phyloP scores from a whole-genome alignment of 2,888 invertebrate species.

The Oxyteleia sp. region DNA sequence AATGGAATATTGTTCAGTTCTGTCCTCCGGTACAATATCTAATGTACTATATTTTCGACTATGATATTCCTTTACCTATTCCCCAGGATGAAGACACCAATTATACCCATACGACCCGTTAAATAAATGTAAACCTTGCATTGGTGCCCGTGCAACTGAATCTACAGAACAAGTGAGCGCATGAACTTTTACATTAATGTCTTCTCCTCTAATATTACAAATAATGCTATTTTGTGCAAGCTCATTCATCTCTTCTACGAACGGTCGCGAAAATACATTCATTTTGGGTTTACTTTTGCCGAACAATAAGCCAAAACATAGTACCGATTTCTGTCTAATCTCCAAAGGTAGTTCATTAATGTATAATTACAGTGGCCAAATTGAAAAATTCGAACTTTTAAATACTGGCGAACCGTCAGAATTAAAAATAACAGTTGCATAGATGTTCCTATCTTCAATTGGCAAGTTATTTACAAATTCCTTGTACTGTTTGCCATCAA shows the following conservation, averaged over 20 bases:
- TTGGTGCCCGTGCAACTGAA: slow-evolving; percentile 1
- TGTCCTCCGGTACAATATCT: too few species aligned
- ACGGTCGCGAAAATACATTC: background rate
- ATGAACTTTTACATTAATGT: background rate
- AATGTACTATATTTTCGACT: background rate
- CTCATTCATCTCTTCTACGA: slow-evolving; percentile 2
- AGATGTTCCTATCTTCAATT: slow-evolving; percentile 3
- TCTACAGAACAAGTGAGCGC: slow-evolving; percentile 2
- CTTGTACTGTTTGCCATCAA: slow-evolving; percentile 14
- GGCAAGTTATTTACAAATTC: slow-evolving; percentile 33
- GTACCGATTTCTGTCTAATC: background rate
- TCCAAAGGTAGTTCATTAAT: slow-evolving; percentile 2
- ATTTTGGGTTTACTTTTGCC: slow-evolving; percentile 1
- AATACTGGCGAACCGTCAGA: background rate
- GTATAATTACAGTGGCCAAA: slow-evolving; percentile 4
- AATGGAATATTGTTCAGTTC: background rate
- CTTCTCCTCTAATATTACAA: background rate
- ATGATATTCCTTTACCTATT: background rate
- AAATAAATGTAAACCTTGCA: slow-evolving; percentile 12
- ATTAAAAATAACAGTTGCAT: slow-evolving; percentile 28
- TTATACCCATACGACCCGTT: background rate
- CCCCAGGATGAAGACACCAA: slow-evolving; percentile 9
- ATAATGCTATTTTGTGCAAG: background rate
- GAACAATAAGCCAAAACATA: slow-evolving; percentile 1
- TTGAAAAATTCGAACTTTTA: slow-evolving; percentile 14